Percentiles rank a stretch among this genome's conserved stretches.
Conservation (phyloP, 2,888 invertebrate species). For the Drosophila bunnanda region DNA sequence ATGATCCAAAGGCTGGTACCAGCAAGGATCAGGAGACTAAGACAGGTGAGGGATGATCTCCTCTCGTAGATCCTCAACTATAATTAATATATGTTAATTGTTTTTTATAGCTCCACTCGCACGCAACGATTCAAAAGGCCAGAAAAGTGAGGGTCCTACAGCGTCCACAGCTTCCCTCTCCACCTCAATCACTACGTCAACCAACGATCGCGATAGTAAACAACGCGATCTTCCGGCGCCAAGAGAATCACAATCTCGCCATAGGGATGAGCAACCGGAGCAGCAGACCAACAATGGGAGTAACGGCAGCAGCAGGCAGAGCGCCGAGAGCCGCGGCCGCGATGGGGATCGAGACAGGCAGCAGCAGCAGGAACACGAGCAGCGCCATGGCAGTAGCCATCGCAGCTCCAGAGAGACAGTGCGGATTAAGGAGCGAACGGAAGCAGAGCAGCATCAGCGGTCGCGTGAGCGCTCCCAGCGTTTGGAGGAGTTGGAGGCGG, state of each 20-base stretch:
- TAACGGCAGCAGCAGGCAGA: constrained; percentile 47
- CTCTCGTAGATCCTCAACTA: neutral
- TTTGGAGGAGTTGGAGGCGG: constrained; percentile 61
- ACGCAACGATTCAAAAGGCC: constrained; percentile 51
- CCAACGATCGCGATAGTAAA: constrained; percentile 61
- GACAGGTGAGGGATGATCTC: constrained; percentile 31
- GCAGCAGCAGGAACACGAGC: constrained; percentile 61
- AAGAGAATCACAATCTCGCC: constrained; percentile 52
- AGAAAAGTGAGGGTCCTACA: constrained; percentile 42
- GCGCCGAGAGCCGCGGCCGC: constrained; percentile 50
- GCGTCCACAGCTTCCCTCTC: constrained; percentile 22
- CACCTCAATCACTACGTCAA: constrained; percentile 1
- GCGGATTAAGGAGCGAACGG: constrained; percentile 78
- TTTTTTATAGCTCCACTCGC: constrained; percentile 16
- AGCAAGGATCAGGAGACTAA: constrained; percentile 57
- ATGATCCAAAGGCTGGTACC: constrained; percentile 48
- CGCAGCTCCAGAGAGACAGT: constrained; percentile 80
- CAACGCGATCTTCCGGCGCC: constrained; percentile 33
- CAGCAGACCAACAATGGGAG: constrained; percentile 29
- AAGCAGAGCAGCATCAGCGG: constrained; percentile 73
- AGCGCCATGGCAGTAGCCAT: constrained; percentile 75
- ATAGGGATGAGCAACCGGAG: constrained; percentile 72
- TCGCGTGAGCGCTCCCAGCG: constrained; percentile 73
- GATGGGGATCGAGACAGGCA: constrained; percentile 65
- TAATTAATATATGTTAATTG: neutral